A percentile compares a stretch with the other conserved stretches of the same genome.
phyloP scores from a whole-genome alignment of 2,113 vertebrate genomes.

The Cranoglanis bouderius region DNA sequence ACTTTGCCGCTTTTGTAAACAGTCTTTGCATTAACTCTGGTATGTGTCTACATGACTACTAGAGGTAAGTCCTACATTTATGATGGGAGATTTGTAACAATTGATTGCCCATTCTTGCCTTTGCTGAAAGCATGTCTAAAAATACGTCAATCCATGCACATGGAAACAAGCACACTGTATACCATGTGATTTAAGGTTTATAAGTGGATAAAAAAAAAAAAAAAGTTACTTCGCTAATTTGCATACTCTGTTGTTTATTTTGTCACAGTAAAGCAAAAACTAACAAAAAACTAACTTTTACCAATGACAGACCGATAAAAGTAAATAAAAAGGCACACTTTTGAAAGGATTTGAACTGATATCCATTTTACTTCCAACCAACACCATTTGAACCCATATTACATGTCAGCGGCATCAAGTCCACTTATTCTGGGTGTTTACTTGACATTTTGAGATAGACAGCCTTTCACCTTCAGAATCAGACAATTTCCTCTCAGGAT shows the following conservation, averaged over 20 bases:
- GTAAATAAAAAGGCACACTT: not conserved
- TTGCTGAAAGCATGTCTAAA: no score
- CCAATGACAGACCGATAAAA: not conserved
- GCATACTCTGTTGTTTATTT: not conserved
- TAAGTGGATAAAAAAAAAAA: not conserved
- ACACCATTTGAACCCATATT: not conserved
- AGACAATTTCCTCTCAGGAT: not conserved
- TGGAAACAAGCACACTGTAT: no score
- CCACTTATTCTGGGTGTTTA: not conserved
- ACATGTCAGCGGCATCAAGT: not conserved
- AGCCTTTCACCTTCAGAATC: not conserved
- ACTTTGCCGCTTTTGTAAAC: not conserved
- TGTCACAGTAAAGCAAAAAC: not conserved
- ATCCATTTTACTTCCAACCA: not conserved
- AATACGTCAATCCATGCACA: no score
- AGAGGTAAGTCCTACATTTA: not conserved
- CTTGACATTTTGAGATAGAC: not conserved
- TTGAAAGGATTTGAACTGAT: not conserved
- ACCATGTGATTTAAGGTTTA: no score
- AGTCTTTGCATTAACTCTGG: not conserved
- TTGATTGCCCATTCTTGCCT: not conserved
- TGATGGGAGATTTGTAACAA: not conserved
- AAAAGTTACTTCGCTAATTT: not conserved
- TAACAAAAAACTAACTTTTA: not conserved
- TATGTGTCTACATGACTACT: not conserved